Evolutionary conservation across 2,888 invertebrate species (phyloP).

Genomic region (Glyphotaelius pellucidus): DNA sequence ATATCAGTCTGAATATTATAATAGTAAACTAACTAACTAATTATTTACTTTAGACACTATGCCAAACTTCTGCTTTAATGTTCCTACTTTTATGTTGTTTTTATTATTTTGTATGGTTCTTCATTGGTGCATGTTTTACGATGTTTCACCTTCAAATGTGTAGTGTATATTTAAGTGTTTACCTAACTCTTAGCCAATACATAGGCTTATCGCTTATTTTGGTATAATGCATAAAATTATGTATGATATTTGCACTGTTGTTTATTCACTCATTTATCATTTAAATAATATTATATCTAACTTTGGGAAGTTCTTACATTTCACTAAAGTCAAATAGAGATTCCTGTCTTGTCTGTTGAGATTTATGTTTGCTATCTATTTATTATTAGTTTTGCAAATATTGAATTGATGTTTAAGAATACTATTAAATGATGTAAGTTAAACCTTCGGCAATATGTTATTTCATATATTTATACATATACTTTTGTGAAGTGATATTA

Average conservation of each 20-base stretch:
- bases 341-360: background rate
- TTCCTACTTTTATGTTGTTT: constrained; percentile 34
- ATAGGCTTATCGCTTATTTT: background rate
- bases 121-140: background rate
- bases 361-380: background rate
- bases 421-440: background rate
- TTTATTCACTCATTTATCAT: background rate
- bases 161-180: background rate
- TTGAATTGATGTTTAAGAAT: background rate
- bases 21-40: constrained; percentile 4
- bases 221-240: background rate
- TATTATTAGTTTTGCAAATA: background rate
- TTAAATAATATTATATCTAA: background rate
- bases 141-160: background rate
- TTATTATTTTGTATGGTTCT: background rate
- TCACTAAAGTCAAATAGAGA: background rate
- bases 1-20: constrained; percentile 12
- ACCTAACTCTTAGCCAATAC: background rate
- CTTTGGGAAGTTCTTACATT: background rate
- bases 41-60: constrained; percentile 22
- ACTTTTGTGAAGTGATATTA: background rate
- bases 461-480: background rate
- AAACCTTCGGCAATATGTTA: background rate
- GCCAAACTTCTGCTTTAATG: constrained; percentile 40
- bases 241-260: background rate